phyloP scores from a whole-genome alignment of 2,888 invertebrate genomes.

The Argyra leucocephala region DNA sequence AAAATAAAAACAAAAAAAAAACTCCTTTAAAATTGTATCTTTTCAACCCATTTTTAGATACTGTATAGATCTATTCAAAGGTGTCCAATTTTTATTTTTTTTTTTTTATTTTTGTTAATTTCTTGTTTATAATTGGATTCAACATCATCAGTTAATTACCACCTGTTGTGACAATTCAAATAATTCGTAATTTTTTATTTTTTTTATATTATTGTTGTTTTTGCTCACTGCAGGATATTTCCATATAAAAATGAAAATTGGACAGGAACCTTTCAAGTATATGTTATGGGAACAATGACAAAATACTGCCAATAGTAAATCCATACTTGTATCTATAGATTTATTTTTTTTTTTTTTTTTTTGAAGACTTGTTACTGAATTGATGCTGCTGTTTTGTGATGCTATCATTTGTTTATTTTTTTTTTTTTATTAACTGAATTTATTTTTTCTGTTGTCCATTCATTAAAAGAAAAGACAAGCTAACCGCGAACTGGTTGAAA shows the following conservation, averaged over 20 bases:
- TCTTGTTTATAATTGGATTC: neutral
- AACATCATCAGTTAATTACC: conserved; percentile 1
- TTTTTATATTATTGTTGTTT: neutral
- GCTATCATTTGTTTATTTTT: too few relatives aligned
- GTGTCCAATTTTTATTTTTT: too few relatives aligned
- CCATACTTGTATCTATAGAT: neutral
- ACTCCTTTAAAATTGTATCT: too few relatives aligned
- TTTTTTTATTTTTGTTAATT: too few relatives aligned
- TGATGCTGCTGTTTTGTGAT: neutral
- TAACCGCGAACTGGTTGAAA: too few relatives aligned
- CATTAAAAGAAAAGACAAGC: too few relatives aligned
- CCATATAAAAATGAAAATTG: neutral
- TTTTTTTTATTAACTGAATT: too few relatives aligned
- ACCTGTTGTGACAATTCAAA: conserved; percentile 3
- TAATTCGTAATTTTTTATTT: neutral
- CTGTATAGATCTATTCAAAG: too few relatives aligned
- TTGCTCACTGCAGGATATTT: neutral
- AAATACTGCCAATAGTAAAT: neutral
- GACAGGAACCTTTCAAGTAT: neutral
- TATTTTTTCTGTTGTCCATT: neutral
- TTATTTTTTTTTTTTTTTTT: neutral
- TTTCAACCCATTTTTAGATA: too few relatives aligned
- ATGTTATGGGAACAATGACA: neutral
- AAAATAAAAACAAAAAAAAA: too few relatives aligned
- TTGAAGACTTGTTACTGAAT: neutral